A percentile compares a stretch with the other conserved stretches of the same genome.
These are phyloP conservation scores for Phaethon lepturus DNA, from an alignment of 2,113 vertebrate species.

Conservation along the genomic window DNA sequence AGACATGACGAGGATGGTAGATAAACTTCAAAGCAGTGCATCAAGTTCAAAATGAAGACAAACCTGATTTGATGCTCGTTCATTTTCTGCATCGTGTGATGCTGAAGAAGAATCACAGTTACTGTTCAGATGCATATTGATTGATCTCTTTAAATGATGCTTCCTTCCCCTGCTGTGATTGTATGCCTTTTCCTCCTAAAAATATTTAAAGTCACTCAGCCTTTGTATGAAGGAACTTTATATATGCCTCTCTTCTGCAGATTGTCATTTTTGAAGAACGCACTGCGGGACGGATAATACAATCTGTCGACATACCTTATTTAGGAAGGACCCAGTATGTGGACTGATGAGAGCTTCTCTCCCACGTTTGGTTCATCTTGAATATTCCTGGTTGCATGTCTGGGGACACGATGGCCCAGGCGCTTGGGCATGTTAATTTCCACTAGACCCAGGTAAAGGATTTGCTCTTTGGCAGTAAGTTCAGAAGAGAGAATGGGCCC, in stretches of 20 bases:
- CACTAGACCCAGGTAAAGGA: background rate
- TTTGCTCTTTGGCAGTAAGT: conserved; percentile 6
- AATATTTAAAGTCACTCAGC: background rate
- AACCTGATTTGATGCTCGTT: background rate
- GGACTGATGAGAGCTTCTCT: conserved; percentile 50
- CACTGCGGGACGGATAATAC: conserved; percentile 82
- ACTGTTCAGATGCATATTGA: background rate
- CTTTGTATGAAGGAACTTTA: background rate
- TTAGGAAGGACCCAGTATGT: conserved; percentile 85
- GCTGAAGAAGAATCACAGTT: background rate
- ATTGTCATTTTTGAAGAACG: conserved; percentile 90
- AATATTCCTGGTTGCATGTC: conserved; percentile 25
- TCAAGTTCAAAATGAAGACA: background rate
- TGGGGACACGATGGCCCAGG: conserved; percentile 3
- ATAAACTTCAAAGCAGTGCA: background rate
- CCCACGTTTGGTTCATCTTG: background rate
- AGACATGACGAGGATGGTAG: background rate
- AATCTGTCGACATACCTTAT: conserved; percentile 83
- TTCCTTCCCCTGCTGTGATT: background rate
- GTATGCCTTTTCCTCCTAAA: background rate
- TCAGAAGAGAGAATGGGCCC: background rate
- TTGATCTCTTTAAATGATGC: background rate
- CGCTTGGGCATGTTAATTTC: background rate
- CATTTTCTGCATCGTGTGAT: background rate
- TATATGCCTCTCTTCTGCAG: conserved; percentile 63